Percentiles rank a stretch among this genome's conserved stretches.
These are phyloP conservation scores for Halcyon senegalensis DNA, from an alignment of 2,113 vertebrate genomes.

Conservation along the genomic window DNA sequence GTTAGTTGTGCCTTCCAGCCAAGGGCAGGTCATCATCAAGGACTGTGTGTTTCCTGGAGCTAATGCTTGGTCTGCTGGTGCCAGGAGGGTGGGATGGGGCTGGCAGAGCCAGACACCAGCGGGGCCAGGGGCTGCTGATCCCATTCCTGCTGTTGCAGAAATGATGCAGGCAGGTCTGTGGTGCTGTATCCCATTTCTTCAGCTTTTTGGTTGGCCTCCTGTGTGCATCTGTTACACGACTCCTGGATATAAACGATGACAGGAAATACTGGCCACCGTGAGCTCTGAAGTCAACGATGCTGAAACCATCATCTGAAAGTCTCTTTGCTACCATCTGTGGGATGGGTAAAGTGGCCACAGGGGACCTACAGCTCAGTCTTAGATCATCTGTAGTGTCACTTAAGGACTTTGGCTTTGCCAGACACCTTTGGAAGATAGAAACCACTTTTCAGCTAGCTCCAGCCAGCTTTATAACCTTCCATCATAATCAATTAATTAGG, in stretches of 20 bases:
- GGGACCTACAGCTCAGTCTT: background rate
- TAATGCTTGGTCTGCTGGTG: background rate
- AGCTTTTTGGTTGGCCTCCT: background rate
- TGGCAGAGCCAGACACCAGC: no score
- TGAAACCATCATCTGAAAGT: background rate
- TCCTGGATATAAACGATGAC: accelerated
- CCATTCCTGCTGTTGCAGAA: no score
- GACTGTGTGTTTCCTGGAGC: background rate
- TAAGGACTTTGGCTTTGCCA: background rate
- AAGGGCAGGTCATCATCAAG: background rate
- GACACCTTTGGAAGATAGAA: background rate
- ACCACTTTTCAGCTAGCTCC: background rate
- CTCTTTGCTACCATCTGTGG: background rate
- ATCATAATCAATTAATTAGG: background rate
- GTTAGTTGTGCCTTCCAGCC: background rate
- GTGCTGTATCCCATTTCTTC: background rate
- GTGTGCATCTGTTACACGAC: no score
- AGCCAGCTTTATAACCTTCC: background rate
- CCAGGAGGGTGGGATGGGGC: accelerated
- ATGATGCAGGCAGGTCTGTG: no score
- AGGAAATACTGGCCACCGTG: background rate
- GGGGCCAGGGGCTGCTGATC: background rate
- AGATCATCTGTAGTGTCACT: background rate
- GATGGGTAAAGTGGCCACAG: background rate
- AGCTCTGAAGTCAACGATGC: background rate